These are phyloP conservation scores for Carcharodon carcharias DNA, from an alignment of 2,797 vertebrate species.

Conservation along the genomic window DNA sequence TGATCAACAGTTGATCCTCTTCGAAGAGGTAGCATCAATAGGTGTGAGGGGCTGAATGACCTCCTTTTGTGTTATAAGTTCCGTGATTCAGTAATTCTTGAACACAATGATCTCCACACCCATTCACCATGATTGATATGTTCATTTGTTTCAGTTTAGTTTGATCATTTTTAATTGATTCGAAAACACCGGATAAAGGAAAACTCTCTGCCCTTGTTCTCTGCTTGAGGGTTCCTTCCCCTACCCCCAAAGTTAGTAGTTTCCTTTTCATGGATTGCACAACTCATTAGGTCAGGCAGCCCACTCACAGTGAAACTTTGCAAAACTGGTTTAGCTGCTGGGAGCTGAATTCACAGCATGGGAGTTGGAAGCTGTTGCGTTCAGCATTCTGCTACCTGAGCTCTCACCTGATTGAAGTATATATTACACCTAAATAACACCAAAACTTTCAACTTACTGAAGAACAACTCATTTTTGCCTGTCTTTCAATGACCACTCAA, in stretches of 20 bases:
- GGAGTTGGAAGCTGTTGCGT: background rate
- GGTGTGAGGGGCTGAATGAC: background rate
- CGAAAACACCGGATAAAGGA: background rate
- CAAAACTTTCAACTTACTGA: background rate
- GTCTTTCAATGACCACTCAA: background rate
- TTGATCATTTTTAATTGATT: background rate
- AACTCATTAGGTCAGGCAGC: background rate
- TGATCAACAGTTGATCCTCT: too few species aligned
- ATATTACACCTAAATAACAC: background rate
- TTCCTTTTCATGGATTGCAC: background rate
- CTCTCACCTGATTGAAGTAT: too few species aligned
- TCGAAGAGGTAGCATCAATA: background rate
- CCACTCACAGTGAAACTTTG: background rate
- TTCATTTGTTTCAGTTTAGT: background rate
- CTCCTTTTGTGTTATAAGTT: background rate
- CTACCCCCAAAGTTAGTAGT: background rate
- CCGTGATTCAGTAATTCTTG: background rate
- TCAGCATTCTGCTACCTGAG: background rate
- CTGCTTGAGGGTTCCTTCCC: background rate
- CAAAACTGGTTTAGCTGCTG: slow-evolving; percentile 8
- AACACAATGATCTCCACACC: background rate
- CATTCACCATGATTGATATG: background rate
- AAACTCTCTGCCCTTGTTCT: background rate
- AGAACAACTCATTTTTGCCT: background rate
- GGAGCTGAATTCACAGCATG: background rate